Percentiles rank a stretch among this genome's conserved stretches.
These are phyloP conservation scores for Oncorhynchus clarkii DNA, from an alignment of 2,113 vertebrate species.

Conservation along the genomic window DNA sequence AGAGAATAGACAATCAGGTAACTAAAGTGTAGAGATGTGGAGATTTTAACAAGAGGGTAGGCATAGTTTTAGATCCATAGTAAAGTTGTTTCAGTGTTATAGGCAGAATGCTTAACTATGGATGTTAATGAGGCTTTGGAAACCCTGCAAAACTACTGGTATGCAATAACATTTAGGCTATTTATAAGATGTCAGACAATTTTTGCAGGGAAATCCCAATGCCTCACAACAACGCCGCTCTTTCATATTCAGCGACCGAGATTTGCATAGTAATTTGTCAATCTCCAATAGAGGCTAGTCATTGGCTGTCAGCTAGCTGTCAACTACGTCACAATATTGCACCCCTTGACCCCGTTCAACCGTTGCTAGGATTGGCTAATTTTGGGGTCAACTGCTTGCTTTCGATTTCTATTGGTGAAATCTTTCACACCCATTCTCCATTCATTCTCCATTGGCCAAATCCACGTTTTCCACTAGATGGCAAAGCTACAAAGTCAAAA, in stretches of 20 bases:
- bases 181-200: no score
- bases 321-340: background rate
- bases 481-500: no score
- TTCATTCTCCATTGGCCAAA: slow-evolving; percentile 27
- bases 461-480: background rate
- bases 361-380: slow-evolving; percentile 10
- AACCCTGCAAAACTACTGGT: no score
- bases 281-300: background rate
- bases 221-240: background rate
- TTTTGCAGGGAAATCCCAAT: background rate
- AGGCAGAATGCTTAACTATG: no score
- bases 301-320: slow-evolving; percentile 45
- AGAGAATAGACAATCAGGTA: no score
- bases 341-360: slow-evolving; percentile 41
- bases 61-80: no score
- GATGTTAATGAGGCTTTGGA: no score
- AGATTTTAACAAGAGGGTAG: no score
- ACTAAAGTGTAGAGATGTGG: no score
- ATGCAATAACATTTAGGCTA: no score
- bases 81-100: no score
- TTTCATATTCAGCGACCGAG: background rate
- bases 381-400: background rate
- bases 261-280: slow-evolving; percentile 34
- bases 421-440: slow-evolving; percentile 46
- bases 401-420: slow-evolving; percentile 56